A percentile compares a stretch with the other conserved stretches of the same genome.
phyloP scores from a whole-genome alignment of 1,140 invertebrate genomes.

The Rhyacophila brunnea region DNA sequence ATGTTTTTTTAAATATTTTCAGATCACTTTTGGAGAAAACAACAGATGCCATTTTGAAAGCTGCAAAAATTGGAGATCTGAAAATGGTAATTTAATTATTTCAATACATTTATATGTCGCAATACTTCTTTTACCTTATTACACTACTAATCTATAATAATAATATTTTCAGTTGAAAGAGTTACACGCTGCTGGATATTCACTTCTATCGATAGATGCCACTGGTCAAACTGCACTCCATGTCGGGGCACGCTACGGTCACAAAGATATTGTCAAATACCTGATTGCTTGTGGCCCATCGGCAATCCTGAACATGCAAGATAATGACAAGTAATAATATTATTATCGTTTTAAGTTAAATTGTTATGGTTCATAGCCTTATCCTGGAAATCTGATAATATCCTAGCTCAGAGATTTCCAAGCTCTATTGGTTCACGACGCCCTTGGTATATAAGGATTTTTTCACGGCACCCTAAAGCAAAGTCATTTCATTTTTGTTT shows the following conservation, averaged over 20 bases:
- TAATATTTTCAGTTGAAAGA: slow-evolving; percentile 67
- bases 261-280: slow-evolving; percentile 88
- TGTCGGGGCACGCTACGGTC: slow-evolving; percentile 79
- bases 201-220: slow-evolving; percentile 80
- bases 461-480: no score
- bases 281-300: slow-evolving; percentile 81
- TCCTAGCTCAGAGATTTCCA: no score
- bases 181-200: slow-evolving; percentile 79
- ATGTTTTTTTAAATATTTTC: slow-evolving; percentile 32
- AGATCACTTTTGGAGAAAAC: slow-evolving; percentile 73
- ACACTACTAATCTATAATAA: no score
- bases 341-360: no score
- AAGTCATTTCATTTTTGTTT: no score
- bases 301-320: slow-evolving; percentile 81
- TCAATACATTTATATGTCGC: no score
- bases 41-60: slow-evolving; percentile 77
- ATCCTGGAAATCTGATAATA: no score
- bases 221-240: slow-evolving; percentile 88
- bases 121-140: no score
- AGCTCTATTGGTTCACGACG: no score
- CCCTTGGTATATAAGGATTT: no score
- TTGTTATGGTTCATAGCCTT: no score
- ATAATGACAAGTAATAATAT: slow-evolving; percentile 85
- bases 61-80: slow-evolving; percentile 56
- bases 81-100: slow-evolving; percentile 43